Base-by-base conservation (phyloP, 1,140 invertebrate species). In the Drosophila lacertosa region DNA sequence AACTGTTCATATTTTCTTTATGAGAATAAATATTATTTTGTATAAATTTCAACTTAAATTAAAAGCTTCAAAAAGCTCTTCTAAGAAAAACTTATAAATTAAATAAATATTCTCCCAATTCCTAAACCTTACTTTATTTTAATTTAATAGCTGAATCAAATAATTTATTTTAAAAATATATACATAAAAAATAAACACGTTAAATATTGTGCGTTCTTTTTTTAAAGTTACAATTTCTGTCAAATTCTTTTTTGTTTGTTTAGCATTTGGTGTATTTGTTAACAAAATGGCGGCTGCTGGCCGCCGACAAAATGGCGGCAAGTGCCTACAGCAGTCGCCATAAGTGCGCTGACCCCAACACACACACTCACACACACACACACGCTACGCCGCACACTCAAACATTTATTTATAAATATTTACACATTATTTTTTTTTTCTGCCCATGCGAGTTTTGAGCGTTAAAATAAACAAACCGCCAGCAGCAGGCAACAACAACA, bases 381-480 rank as follows among this genome's bases (percentile, higher is more conserved):
- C 39, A 53, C 20, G 29, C 50, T 37, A 4, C 11, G 33, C 9
- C 9, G 26, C 20, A 42, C 45, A 47, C 42, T 40, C 63, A 40
- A 60, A 63, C 65, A 74, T 69, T 63, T 64, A 74, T 74, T 74
- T 63, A 73, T 74, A 69, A 69, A 57, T 62, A 68, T 69, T 62
- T 69, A 63, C 57, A 68, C 65, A 48, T 55, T 73, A 68, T 63
- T 67, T 73, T 24, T 58, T 73, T 73, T 63, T 67, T 73, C 32
- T 58, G 58, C 40, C 60, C 59, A 73, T 53, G 29, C 33, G 50
- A 70, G 67, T 82, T 88, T 74, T 71, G 82, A 86, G 74, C 82
- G 82, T 82, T 88, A 74, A 84, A 84, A 81, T 72, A 83, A 84
- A 73, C 73, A 73, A 62, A 77, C 81, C 79, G 83, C 67, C 72